Base-by-base conservation (phyloP, 2,113 vertebrate species). In the Oenanthe oenanthe region DNA sequence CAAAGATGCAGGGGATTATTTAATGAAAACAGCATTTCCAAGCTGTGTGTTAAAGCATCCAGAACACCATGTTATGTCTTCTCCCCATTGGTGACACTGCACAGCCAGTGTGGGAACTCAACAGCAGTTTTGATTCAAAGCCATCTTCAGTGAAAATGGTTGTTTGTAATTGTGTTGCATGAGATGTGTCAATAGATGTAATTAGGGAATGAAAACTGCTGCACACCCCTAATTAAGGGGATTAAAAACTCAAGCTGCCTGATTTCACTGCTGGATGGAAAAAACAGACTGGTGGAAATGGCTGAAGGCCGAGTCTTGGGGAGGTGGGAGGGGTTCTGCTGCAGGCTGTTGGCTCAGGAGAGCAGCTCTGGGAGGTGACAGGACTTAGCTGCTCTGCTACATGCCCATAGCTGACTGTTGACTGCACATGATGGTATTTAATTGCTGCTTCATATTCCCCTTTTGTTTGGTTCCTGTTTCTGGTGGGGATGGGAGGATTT, bases 151-250 rank as follows among this genome's bases (percentile, higher is more conserved):
- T 70, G 75, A 19, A 88, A 96, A 92, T 68, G 87, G 79, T n/a
- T 96, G 92, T 87, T 95, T 94, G 88, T 53, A 65, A 91, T 96
- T 89, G 81, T 89, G 71, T 92, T 95, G 74, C 94, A 85, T 95
- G 77, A 68, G 82, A 85, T 93, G 89, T 88, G 70, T 87, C 92
- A 90, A 72, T 97, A 73, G 74, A 60, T 93, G 78, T 96, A 96
- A 94, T 96, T 96, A 96, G 93, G 94, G 95, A 93, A 87, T 94
- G 90, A 93, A 91, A 60, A 19, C 66, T 70, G 75, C 84, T 73
- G 67, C 93, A 90, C 77, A 88, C 71, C 86, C 91, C 82, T 96
- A 82, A 95, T 96, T 93, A 89, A 94, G 85, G 61, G 92, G 77
- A 89, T 97, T 95, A 94, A 91, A 85, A 92, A 56, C 60, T 11